Evolutionary conservation across 2,888 invertebrate species (phyloP).

Genomic region (Chrysopilus asiliformis): DNA sequence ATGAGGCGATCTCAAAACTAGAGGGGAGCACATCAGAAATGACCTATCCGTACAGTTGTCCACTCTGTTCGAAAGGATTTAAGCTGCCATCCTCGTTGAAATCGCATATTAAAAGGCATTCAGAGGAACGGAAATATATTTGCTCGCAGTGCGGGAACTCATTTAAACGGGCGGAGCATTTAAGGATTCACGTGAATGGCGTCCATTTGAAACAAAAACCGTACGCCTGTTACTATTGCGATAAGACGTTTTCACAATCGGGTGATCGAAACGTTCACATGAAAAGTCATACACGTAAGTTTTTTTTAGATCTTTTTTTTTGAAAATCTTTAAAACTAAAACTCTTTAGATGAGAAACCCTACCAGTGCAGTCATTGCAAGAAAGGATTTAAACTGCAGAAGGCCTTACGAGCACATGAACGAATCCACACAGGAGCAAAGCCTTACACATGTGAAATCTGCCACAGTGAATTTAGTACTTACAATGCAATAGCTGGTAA

Average conservation of each 20-base stretch:
- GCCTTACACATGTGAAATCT: slow-evolving; percentile 13
- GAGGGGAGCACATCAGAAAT: neutral
- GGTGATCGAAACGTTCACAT: slow-evolving; percentile 14
- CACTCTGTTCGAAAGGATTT: slow-evolving; percentile 13
- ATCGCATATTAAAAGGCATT: slow-evolving; percentile 14
- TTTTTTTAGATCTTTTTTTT: neutral
- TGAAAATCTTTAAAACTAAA: neutral
- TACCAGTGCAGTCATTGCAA: slow-evolving; percentile 12
- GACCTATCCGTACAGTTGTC: slow-evolving; percentile 8
- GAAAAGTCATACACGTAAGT: slow-evolving; percentile 11
- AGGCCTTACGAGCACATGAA: slow-evolving; percentile 13
- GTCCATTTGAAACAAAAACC: slow-evolving; percentile 15
- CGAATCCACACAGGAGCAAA: slow-evolving; percentile 16
- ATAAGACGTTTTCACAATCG: slow-evolving; percentile 13
- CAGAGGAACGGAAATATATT: slow-evolving; percentile 13
- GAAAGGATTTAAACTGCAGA: slow-evolving; percentile 12
- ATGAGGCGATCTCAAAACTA: neutral
- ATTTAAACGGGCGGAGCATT: slow-evolving; percentile 15
- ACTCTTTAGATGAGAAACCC: slow-evolving; percentile 11
- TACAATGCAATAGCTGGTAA: slow-evolving; percentile 13
- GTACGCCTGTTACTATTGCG: slow-evolving; percentile 13
- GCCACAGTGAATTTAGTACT: slow-evolving; percentile 11
- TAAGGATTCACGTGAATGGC: slow-evolving; percentile 13
- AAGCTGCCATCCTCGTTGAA: slow-evolving; percentile 13
- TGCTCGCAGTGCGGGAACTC: slow-evolving; percentile 13